Base-by-base conservation (phyloP, 2,113 vertebrate species). In the Scolopax mira region DNA sequence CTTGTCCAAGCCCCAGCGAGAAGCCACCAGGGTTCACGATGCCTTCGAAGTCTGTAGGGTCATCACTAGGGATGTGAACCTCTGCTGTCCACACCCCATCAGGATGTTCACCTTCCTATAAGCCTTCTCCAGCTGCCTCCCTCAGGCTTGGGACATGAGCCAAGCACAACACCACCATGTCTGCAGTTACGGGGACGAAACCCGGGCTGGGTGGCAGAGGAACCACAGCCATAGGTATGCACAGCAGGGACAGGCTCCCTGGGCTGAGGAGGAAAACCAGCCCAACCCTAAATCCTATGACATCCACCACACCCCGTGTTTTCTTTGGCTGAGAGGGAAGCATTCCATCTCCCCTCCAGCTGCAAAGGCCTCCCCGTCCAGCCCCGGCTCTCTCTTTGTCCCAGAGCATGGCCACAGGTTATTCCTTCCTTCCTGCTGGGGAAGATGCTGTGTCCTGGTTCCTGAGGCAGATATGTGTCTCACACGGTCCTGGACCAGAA, bases 101-200 rank as follows among this genome's bases (percentile, higher is more conserved):
- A 49, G 48, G 15, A n/a, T 9, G 0, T 35, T 58, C 65, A 58
- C n/a, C 69, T 80, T 52, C 65, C 84, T 15, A 10, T 11, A 64
- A 91, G 65, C 27, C 27, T n/a, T n/a, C n/a, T n/a, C 72, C 60
- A 66, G 60, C 37, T n/a, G 57, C 21, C 61, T 92, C 46, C 24
- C 58, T 65, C 77, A 57, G 41, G 27, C 60, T 24, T 23, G 33
- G 78, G 86, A 66, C 24, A 14, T 44, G 24, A 33, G 41, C 33
- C 30, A 46, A 30, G 49, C 1, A 3, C 27, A 52, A 13, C 1
- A 3, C 60, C 2, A 1, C 17, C 2, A 0, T 24, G 28, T 48
- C 22, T 48, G 60, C 64, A 33, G 44, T 7, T 28, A 23, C 0
- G 0, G 54, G 30, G 35, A 89, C 2, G 7, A n/a, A 70, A 65